Evolutionary conservation across 2,888 invertebrate genomes (phyloP).

Genomic region (Andrena dorsata): DNA sequence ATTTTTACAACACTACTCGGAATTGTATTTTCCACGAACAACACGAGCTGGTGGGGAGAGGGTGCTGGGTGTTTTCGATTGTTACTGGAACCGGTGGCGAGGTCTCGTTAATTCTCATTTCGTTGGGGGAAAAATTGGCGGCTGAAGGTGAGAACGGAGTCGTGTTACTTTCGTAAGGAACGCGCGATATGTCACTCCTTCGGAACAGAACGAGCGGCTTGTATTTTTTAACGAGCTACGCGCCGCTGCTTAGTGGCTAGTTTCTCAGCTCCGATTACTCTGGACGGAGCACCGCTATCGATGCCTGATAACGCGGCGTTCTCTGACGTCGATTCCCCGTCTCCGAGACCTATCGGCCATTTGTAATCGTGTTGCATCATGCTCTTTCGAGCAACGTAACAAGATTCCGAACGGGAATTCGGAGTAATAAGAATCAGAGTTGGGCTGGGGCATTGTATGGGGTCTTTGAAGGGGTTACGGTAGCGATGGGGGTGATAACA

Average conservation of each 20-base stretch:
- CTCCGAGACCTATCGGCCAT: slow-evolving; percentile 1
- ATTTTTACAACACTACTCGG: no score
- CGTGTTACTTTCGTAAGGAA: slow-evolving; percentile 35
- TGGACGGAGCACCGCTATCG: slow-evolving; percentile 13
- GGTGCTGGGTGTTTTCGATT: neutral
- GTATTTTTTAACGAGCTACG: slow-evolving; percentile 32
- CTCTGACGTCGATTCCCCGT: neutral
- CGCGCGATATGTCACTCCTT: slow-evolving; percentile 19
- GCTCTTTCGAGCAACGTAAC: neutral
- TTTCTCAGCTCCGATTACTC: slow-evolving; percentile 45
- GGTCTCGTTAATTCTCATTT: slow-evolving; percentile 34
- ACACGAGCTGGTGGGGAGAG: no score
- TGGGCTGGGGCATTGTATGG: no score
- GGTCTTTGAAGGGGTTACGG: no score
- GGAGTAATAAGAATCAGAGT: no score
- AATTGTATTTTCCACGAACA: neutral
- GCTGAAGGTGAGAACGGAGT: slow-evolving; percentile 18
- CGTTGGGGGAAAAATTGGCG: neutral
- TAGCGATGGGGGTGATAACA: no score
- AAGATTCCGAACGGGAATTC: neutral
- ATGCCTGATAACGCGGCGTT: slow-evolving; percentile 33
- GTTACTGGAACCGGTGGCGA: slow-evolving; percentile 1
- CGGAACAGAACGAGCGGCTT: slow-evolving; percentile 2
- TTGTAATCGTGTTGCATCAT: neutral
- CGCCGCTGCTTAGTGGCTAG: slow-evolving; percentile 20